Conservation (phyloP, 2,113 vertebrate species). For the Tragelaphus strepsiceros region DNA sequence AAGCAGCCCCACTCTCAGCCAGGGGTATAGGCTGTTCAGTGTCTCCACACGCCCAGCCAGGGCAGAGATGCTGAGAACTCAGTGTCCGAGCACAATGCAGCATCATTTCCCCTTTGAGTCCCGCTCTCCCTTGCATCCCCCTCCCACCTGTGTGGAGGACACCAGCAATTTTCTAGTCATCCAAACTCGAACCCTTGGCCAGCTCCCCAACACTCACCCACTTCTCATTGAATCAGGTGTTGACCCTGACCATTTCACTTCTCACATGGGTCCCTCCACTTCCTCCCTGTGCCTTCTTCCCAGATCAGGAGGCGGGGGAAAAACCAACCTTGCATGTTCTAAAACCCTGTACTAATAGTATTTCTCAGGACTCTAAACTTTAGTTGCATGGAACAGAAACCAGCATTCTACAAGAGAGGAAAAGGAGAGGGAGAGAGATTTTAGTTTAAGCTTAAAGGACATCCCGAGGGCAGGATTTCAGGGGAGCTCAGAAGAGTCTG, state of each 20-base stretch:
- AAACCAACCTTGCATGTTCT: too few relatives aligned
- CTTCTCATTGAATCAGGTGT: neutral
- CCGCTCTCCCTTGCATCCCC: neutral
- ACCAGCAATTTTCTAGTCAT: neutral
- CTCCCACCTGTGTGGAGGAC: neutral
- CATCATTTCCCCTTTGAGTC: neutral
- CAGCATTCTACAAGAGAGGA: neutral
- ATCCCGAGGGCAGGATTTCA: neutral
- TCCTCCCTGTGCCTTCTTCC: neutral
- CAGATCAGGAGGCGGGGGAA: neutral
- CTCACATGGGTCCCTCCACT: neutral
- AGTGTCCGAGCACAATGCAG: accelerated
- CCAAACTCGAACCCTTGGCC: neutral
- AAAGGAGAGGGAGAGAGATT: neutral
- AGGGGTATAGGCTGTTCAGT: accelerated
- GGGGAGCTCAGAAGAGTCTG: neutral
- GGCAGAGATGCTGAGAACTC: neutral
- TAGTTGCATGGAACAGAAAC: neutral
- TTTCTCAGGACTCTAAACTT: neutral
- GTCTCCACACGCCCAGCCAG: neutral
- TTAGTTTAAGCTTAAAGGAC: neutral
- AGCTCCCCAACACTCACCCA: neutral
- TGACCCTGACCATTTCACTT: neutral
- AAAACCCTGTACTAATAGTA: neutral
- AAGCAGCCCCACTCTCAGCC: neutral